Conservation (phyloP, 2,888 invertebrate genomes). For the Hyposoter dolosus region DNA sequence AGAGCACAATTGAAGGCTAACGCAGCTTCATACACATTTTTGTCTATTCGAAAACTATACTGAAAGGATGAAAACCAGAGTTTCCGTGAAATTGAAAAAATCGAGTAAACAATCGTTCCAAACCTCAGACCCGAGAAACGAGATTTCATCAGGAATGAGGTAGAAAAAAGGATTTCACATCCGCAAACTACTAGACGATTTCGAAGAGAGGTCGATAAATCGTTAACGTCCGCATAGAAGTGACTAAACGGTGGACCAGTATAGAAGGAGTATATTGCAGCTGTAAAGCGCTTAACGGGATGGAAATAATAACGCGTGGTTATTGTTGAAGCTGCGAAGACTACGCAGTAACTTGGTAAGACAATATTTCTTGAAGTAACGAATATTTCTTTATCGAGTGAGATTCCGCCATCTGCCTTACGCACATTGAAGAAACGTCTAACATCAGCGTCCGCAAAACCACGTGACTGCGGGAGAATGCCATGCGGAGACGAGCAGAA, state of each 20-base stretch:
- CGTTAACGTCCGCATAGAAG: not conserved
- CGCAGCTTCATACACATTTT: not conserved
- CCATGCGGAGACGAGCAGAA: not conserved
- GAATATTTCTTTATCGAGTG: not conserved
- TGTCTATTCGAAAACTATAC: not conserved
- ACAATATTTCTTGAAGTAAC: conserved; percentile 9
- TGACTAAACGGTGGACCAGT: not conserved
- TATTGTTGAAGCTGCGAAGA: not conserved
- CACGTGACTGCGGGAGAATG: not conserved
- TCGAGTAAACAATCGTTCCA: not conserved
- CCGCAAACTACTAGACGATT: not conserved
- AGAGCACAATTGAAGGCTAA: too few relatives aligned
- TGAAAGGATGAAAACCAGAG: not conserved
- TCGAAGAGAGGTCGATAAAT: not conserved
- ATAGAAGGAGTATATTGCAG: not conserved
- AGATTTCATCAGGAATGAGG: not conserved
- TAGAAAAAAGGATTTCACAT: not conserved
- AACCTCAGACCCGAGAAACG: not conserved
- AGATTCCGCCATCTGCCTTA: not conserved
- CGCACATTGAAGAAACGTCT: not conserved
- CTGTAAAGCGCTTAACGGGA: not conserved
- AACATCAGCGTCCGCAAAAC: not conserved
- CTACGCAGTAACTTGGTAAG: not conserved
- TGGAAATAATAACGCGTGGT: not conserved
- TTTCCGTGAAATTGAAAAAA: not conserved